phyloP scores from a whole-genome alignment of 2,888 invertebrate species.

The Chrysodeixis includens region DNA sequence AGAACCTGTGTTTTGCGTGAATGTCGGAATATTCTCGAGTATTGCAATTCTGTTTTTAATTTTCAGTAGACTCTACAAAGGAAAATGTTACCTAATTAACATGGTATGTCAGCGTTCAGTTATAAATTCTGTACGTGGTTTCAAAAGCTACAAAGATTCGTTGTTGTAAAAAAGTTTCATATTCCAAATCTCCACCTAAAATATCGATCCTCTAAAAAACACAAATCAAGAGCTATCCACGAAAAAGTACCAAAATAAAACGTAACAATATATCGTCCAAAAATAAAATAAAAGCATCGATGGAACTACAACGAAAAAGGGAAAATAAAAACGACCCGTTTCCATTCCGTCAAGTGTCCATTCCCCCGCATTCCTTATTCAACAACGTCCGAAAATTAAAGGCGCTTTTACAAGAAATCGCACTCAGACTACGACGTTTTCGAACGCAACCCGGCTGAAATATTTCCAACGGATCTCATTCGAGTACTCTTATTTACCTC shows the following conservation, averaged over 20 bases:
- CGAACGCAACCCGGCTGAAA: slow-evolving; percentile 73
- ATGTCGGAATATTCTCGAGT: neutral
- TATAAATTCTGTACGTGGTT: neutral
- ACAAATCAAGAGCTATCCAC: neutral
- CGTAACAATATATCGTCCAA: slow-evolving; percentile 12
- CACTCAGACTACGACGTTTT: slow-evolving; percentile 78
- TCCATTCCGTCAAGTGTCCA: slow-evolving; percentile 67
- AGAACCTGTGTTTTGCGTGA: neutral
- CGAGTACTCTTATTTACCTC: slow-evolving; percentile 83
- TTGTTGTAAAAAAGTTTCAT: neutral
- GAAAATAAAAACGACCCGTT: slow-evolving; percentile 46
- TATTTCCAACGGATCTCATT: slow-evolving; percentile 76
- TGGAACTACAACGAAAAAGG: slow-evolving; percentile 57
- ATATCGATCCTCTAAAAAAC: neutral
- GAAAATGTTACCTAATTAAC: neutral
- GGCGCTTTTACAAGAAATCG: slow-evolving; percentile 85
- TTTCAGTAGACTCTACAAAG: neutral
- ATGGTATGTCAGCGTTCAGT: neutral
- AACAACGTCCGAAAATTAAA: slow-evolving; percentile 83
- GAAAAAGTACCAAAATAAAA: neutral
- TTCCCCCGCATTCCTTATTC: slow-evolving; percentile 84
- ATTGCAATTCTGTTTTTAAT: neutral
- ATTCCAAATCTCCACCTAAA: neutral
- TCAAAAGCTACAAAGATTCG: too few relatives aligned
- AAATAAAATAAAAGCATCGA: slow-evolving; percentile 33